Evolutionary conservation across 2,113 vertebrate species (phyloP), one percentile per base, ranked within the genome.

Genomic region (Indicator maculatus): DNA sequence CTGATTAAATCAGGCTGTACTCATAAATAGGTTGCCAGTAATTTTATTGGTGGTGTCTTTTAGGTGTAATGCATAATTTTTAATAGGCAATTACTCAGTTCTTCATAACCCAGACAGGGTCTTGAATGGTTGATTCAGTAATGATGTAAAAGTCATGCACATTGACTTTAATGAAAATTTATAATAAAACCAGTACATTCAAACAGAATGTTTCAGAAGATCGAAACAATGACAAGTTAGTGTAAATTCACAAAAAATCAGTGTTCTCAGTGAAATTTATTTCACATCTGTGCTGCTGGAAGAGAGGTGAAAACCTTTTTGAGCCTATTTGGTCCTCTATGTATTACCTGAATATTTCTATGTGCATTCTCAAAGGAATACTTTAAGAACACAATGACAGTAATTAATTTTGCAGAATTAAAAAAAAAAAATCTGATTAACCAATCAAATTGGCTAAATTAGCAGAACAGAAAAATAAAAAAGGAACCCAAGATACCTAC

Each of bases 1-100:
- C 41, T 96, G 96, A 93, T 96, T 92, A 95, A 96, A 95, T 91
- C 60, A 85, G 85, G 80, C 77, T 44, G 14, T 20, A 60, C 39
- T 74, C 90, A 38, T 91, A 92, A 95, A 96, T 91, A 76, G 13
- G 36, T 83, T 95, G 64, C 39, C 63, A 81, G 63, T 89, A 83
- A 94, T 95, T 89, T 89, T 1, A 16, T 91, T 92, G 50, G 17
- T 71, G 30, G 50, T 93, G 63, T 85, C 75, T 93, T 93, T 91
- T 69, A 92, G 59, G 56, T 85, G 31, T 56, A 93, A 91, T 73
- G 74, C 27, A 82, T 91, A 84, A 41, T 91, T 96, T 95, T 94
- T 91, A 89, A 96, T 56, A 78, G 84, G 30, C 81, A 94, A 88
- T 93, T 96, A 93, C 70, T 87, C 78, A 28, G 16, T 86, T 91